Evolutionary conservation across 2,888 invertebrate species (phyloP).

Genomic region (Calliopum simillimum): DNA sequence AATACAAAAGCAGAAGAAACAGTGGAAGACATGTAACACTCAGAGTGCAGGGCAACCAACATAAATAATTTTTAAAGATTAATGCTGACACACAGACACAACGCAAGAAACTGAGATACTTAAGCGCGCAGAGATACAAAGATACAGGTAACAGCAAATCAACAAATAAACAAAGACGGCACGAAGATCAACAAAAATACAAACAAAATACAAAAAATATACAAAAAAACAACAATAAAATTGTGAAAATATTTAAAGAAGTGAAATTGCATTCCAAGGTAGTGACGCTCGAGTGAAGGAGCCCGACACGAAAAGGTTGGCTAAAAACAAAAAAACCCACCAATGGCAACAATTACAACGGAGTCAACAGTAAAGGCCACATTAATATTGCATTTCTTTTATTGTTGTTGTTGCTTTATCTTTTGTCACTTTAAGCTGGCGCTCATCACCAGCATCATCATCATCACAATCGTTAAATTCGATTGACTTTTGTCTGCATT

Average conservation of each 20-base stretch:
- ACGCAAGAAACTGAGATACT: not conserved
- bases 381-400: too few relatives aligned
- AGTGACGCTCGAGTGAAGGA: not conserved
- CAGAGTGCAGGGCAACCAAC: not conserved
- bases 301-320: too few relatives aligned
- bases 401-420: too few relatives aligned
- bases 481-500: too few relatives aligned
- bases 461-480: too few relatives aligned
- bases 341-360: too few relatives aligned
- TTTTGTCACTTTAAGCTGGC: too few relatives aligned
- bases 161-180: slow-evolving; percentile 8
- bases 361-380: too few relatives aligned
- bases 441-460: too few relatives aligned
- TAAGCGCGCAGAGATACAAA: slow-evolving; percentile 13
- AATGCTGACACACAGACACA: not conserved
- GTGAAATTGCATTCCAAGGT: slow-evolving; percentile 60
- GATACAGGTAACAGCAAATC: slow-evolving; percentile 16
- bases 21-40: not conserved
- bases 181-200: slow-evolving; percentile 30
- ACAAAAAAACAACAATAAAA: slow-evolving; percentile 44
- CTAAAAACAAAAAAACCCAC: too few relatives aligned
- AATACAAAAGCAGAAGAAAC: too few relatives aligned
- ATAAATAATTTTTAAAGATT: slow-evolving; percentile 11
- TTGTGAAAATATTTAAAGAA: slow-evolving; percentile 58
- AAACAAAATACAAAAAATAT: slow-evolving; percentile 32